Base-by-base conservation (phyloP, 2,113 vertebrate species). In the Ascaphus truei region DNA sequence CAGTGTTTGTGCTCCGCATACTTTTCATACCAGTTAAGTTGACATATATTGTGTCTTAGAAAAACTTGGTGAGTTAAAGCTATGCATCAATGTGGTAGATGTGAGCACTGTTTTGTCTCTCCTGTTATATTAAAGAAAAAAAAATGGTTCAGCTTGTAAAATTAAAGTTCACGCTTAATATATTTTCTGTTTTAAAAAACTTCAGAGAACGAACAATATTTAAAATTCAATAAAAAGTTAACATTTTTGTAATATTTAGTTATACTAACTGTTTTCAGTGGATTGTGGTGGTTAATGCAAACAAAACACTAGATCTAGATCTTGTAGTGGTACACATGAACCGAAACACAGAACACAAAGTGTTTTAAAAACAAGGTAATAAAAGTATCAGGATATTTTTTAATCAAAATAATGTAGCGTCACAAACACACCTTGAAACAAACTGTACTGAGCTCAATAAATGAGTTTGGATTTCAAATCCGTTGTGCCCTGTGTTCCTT, bases 1-100 rank as follows among this genome's bases (percentile, higher is more conserved):
- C 30, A n/a, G 61, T 51, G 61, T 31, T 30, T 41, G 62, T 67
- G 39, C 25, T 58, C n/a, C 13, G 23, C 43, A 33, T 13, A n/a
- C 23, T 41, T 62, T 15, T 29, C 60, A 31, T 13, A 31, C 7
- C 4, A 3, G 30, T 12, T 39, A 15, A 15, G 12, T 53, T 25
- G 27, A 30, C 29, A 39, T 65, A 23, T 50, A 48, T 36, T 58
- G 39, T 68, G 8, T 68, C 51, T 67, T 51, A 20, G 20, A 12
- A 34, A 10, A 25, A 50, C 30, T 39, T 29, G 36, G 34, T 41
- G 51, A 57, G 51, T 30, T 9, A 55, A 41, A 41, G 33, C n/a
- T 20, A 4, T 56, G 7, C 45, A 23, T 56, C 47, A 23, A 45
- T 59, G 55, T 59, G 22, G 56, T 69, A 15, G 55, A 6, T 34